A percentile compares a stretch with the other conserved stretches of the same genome.
phyloP scores from a whole-genome alignment of 2,113 vertebrate species.

The Tinamus guttatus region DNA sequence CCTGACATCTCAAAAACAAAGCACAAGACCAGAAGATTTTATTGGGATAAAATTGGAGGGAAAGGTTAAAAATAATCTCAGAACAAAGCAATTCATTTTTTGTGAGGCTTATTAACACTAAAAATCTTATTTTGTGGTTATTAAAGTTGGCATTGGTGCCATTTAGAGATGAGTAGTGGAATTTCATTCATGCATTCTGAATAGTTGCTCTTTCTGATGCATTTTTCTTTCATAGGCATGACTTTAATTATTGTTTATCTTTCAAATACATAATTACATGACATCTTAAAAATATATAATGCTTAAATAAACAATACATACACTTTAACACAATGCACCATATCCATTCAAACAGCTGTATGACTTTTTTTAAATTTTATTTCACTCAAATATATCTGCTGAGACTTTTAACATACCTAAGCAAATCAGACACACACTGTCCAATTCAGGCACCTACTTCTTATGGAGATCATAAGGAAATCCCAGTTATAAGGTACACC shows the following conservation, averaged over 20 bases:
- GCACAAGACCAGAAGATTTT: background rate
- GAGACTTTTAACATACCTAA: background rate
- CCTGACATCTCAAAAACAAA: background rate
- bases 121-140: background rate
- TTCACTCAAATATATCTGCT: background rate
- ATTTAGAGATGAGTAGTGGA: background rate
- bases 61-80: background rate
- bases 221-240: background rate
- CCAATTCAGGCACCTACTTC: background rate
- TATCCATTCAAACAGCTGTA: background rate
- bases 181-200: background rate
- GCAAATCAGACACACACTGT: background rate
- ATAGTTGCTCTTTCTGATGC: background rate
- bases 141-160: background rate
- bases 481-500: background rate
- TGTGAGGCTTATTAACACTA: background rate
- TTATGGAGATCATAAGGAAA: background rate
- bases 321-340: background rate
- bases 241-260: background rate
- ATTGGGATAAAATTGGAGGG: background rate
- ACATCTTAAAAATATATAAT: background rate
- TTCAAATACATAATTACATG: background rate
- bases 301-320: background rate
- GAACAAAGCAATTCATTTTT: background rate
- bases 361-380: background rate